These are phyloP conservation scores for Phyllopteryx taeniolatus DNA, from an alignment of 2,113 vertebrate species.

Conservation along the genomic window DNA sequence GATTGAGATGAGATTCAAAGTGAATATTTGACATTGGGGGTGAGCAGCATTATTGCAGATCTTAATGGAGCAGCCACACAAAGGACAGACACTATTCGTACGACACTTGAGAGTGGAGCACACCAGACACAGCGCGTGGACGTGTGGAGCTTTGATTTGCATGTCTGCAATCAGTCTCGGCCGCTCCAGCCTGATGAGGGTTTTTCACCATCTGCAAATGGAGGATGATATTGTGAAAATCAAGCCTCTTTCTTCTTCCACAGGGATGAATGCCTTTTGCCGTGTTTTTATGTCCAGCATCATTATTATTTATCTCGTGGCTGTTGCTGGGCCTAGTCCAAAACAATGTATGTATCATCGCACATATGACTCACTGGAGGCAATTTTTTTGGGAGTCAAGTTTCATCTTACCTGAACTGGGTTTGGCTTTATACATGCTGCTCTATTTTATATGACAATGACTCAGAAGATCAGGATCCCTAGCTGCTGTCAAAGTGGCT, in stretches of 20 bases:
- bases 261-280: conserved; percentile 27
- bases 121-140: conserved; percentile 10
- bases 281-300: conserved; percentile 19
- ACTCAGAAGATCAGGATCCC: neutral
- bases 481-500: neutral
- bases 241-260: conserved; percentile 44
- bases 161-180: conserved; percentile 45
- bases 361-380: conserved; percentile 21
- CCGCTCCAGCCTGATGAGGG: conserved; percentile 29
- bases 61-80: conserved; percentile 24
- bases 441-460: neutral
- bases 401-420: neutral
- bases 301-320: conserved; percentile 1
- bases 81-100: conserved; percentile 36
- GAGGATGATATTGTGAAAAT: conserved; percentile 32
- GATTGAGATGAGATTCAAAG: conserved; percentile 22
- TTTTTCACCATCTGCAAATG: conserved; percentile 25
- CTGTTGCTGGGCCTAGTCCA: conserved; percentile 16
- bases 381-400: neutral
- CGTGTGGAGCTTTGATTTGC: conserved; percentile 46
- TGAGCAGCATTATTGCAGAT: conserved; percentile 25
- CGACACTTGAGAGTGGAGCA: conserved; percentile 27
- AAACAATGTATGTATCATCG: conserved; percentile 19
- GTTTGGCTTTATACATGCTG: neutral
- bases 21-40: conserved; percentile 6